Evolutionary conservation across 2,113 vertebrate genomes (phyloP).

Genomic region (Oreotragus oreotragus): DNA sequence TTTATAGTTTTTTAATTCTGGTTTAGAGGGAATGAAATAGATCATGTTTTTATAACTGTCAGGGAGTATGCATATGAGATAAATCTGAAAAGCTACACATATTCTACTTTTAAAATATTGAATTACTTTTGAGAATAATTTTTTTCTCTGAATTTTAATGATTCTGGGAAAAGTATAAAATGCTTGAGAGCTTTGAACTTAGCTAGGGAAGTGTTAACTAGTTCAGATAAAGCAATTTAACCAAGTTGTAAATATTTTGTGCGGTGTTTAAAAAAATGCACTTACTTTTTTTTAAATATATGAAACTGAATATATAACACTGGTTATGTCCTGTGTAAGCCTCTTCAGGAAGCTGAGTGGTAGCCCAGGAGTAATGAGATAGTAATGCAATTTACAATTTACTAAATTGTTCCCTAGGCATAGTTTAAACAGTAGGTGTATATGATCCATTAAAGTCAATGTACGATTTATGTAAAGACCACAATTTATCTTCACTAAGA

Average conservation of each 20-base stretch:
- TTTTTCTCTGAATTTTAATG: constrained; percentile 25
- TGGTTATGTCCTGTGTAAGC: neutral
- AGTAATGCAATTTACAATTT: neutral
- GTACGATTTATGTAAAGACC: neutral
- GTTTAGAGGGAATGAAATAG: neutral
- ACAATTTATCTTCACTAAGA: neutral
- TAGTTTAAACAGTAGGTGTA: neutral
- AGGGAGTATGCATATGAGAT: neutral
- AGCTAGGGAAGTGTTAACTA: constrained; percentile 7
- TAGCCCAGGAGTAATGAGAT: neutral
- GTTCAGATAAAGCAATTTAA: neutral
- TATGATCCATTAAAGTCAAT: neutral
- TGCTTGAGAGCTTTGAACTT: constrained; percentile 38
- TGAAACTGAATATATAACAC: neutral
- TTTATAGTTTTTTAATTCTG: constrained; percentile 9
- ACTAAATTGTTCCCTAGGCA: neutral
- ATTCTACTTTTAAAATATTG: constrained; percentile 40
- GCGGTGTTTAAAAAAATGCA: neutral
- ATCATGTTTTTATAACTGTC: neutral
- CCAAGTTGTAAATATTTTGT: constrained; percentile 1
- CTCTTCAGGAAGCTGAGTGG: neutral
- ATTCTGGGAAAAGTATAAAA: neutral
- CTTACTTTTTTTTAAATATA: neutral
- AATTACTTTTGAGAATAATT: constrained; percentile 11
- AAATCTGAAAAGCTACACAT: neutral